phyloP scores from a whole-genome alignment of 2,888 invertebrate species.

The Acleris laterana region DNA sequence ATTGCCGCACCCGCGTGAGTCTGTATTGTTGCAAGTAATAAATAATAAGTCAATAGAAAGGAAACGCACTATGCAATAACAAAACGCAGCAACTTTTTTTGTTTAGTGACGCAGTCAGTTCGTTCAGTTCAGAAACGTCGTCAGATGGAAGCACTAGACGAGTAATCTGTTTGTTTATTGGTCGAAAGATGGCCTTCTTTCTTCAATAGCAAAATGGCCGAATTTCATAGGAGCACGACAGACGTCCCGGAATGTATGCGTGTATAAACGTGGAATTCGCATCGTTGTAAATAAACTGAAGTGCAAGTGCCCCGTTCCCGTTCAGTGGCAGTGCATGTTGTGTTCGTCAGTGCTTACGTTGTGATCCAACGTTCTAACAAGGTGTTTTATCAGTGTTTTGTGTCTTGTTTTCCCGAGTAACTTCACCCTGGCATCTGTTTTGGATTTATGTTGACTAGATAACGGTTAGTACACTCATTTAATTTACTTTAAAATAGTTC shows the following conservation, averaged over 20 bases:
- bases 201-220: constrained; percentile 76
- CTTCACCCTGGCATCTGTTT: constrained; percentile 66
- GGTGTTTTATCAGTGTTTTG: constrained; percentile 74
- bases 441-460: constrained; percentile 81
- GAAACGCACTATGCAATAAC: constrained; percentile 5
- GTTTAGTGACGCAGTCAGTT: no score
- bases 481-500: constrained; percentile 15
- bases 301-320: constrained; percentile 55
- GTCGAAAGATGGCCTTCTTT: constrained; percentile 51
- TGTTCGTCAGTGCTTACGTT: constrained; percentile 61
- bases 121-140: constrained; percentile 22
- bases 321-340: constrained; percentile 65
- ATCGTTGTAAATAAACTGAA: constrained; percentile 70
- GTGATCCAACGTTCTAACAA: constrained; percentile 55
- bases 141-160: constrained; percentile 36
- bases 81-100: constrained; percentile 30
- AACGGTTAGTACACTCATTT: constrained; percentile 63
- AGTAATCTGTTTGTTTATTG: constrained; percentile 47
- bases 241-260: constrained; percentile 71
- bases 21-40: no score
- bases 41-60: no score
- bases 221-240: constrained; percentile 67
- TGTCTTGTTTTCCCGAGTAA: constrained; percentile 75
- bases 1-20: no score
- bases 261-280: constrained; percentile 55